Evolutionary conservation across 2,888 invertebrate genomes (phyloP).

Genomic region (Pemphredon lugubris): DNA sequence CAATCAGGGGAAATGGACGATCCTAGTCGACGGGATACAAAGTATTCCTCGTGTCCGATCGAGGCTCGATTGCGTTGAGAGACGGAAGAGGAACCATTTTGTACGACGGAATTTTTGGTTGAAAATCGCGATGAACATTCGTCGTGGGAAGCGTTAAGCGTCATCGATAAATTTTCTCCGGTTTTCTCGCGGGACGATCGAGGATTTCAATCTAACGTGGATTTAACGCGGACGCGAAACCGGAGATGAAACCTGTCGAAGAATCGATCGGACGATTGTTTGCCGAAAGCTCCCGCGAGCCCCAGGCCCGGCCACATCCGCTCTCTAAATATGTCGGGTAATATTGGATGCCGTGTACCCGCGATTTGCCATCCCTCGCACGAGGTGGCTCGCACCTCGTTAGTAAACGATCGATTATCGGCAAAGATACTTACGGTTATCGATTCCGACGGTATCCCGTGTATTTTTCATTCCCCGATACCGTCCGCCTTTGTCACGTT

Average conservation of each 20-base stretch:
- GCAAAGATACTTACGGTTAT: conserved; percentile 7
- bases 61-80: too few species aligned
- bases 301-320: conserved; percentile 29
- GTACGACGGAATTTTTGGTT: too few species aligned
- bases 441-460: conserved; percentile 5
- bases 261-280: conserved; percentile 48
- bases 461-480: neutral
- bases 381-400: conserved; percentile 42
- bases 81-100: too few species aligned
- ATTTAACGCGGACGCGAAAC: conserved; percentile 28
- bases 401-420: conserved; percentile 42
- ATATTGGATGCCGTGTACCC: conserved; percentile 33
- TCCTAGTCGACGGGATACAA: too few species aligned
- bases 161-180: too few species aligned
- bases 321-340: conserved; percentile 54
- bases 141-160: too few species aligned
- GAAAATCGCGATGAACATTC: too few species aligned
- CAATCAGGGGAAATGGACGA: too few species aligned
- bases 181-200: neutral
- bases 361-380: conserved; percentile 30
- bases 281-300: conserved; percentile 41
- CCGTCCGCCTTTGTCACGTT: neutral
- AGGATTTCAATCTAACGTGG: conserved; percentile 25
- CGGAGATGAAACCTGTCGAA: conserved; percentile 41
- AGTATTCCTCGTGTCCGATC: too few species aligned